Evolutionary conservation across 2,888 invertebrate species (phyloP), one percentile per base, ranked within the genome.

Genomic region (Galerucella nymphaeae): DNA sequence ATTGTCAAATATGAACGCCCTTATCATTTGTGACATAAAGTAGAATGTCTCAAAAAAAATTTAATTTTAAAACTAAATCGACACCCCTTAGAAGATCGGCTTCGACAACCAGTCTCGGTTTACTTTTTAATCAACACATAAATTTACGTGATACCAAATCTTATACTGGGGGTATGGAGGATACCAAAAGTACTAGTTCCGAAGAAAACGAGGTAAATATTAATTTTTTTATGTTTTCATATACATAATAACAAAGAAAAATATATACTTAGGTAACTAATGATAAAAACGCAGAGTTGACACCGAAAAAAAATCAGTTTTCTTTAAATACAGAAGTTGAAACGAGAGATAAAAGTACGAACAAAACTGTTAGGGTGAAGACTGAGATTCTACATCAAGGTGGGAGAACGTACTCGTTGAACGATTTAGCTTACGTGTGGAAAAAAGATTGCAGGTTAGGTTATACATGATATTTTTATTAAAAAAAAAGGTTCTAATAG

Each of bases 371-470:
- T 58, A 86, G 89, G 18, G 89, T 90, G 14, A 84, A 88, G 5
- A 88, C 89, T n/a, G 89, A 89, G 66, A 88, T 89, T 58, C 85
- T 90, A 16, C 87, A 83, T 61, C 87, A 89, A 74, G 88, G 91
- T 82, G 92, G 91, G 2, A 89, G 88, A 74, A 86, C 84, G 77
- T 89, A 90, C 79, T 88, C 89, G 14, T 85, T 89, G 0, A 88
- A 85, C 63, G 89, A 92, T 82, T 90, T 92, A 73, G 91, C 92
- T 1, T 88, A 88, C 80, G 88, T 89, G 74, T 92, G 92, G 92
- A 92, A 92, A 82, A 92, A 92, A 83, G 92, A 92, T 80, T 92
- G 91, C 77, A 87, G 92, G 80, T n/a, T 62, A 30, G 14, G 30
- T 30, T 30, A 5, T 2, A 5, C 30, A 30, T 4, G 30, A 30